A percentile compares a stretch with the other conserved stretches of the same genome.
phyloP scores from a whole-genome alignment of 2,113 vertebrate species.

The Damaliscus lunatus region DNA sequence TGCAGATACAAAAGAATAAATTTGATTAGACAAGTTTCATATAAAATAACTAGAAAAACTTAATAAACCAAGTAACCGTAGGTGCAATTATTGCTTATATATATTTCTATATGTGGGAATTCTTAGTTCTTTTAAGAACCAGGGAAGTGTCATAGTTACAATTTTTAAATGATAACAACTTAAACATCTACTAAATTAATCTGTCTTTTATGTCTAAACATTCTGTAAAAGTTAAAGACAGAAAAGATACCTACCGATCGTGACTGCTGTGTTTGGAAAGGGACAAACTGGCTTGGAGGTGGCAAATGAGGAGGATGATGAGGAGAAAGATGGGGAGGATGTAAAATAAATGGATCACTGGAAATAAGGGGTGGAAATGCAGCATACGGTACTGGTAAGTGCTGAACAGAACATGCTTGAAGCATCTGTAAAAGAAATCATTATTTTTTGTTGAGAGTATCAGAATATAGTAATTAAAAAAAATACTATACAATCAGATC shows the following conservation, averaged over 20 bases:
- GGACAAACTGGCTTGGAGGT: constrained; percentile 93
- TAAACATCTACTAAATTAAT: not conserved
- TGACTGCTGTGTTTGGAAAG: constrained; percentile 96
- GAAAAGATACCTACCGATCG: constrained; percentile 88
- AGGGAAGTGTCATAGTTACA: not conserved
- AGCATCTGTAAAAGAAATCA: constrained; percentile 88
- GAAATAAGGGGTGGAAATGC: constrained; percentile 96
- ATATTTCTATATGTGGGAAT: not conserved
- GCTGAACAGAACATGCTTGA: constrained; percentile 96
- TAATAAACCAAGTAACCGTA: constrained; percentile 31
- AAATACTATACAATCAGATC: not conserved
- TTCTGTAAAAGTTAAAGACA: constrained; percentile 15
- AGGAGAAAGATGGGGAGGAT: constrained; percentile 91
- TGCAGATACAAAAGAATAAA: constrained; percentile 6
- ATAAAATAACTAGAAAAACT: constrained; percentile 31
- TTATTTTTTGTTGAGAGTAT: constrained; percentile 55
- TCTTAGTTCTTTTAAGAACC: constrained; percentile 22
- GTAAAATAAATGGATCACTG: constrained; percentile 94
- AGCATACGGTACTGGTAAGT: constrained; percentile 94
- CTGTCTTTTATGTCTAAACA: constrained; percentile 25
- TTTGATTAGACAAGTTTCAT: not conserved
- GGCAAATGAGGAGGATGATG: constrained; percentile 94
- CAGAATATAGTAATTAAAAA: not conserved
- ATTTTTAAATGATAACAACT: constrained; percentile 21
- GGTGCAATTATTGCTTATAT: not conserved